Conservation (phyloP, 2,797 vertebrate species). For the Microchirus variegatus region DNA sequence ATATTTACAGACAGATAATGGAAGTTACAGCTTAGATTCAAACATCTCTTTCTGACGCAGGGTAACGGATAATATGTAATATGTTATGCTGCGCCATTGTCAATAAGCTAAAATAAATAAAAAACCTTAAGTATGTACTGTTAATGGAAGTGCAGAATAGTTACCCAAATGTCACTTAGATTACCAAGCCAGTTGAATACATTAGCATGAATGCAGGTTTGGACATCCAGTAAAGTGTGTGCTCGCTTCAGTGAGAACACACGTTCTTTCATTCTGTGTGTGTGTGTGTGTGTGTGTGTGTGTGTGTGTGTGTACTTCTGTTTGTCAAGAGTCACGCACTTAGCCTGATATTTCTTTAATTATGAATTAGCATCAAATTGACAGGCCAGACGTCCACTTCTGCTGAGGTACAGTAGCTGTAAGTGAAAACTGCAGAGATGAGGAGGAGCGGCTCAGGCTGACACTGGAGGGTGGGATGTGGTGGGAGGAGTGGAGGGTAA, state of each 20-base stretch:
- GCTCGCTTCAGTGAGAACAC: conserved; percentile 19
- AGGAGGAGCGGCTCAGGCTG: conserved; percentile 7
- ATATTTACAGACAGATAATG: background rate
- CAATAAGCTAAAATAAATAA: too few species aligned
- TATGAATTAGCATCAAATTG: conserved; percentile 18
- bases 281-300: background rate
- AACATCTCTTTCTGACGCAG: too few species aligned
- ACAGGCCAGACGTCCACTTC: background rate
- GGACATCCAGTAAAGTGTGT: background rate
- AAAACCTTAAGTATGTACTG: too few species aligned
- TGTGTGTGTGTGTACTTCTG: background rate
- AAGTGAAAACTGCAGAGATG: background rate
- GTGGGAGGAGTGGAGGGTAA: conserved; percentile 12
- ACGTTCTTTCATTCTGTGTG: conserved; percentile 20
- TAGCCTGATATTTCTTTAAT: conserved; percentile 21
- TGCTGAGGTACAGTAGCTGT: background rate
- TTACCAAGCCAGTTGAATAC: background rate
- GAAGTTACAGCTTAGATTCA: too few species aligned
- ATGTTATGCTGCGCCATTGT: too few species aligned
- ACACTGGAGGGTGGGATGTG: conserved; percentile 35
- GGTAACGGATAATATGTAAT: too few species aligned
- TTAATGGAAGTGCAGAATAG: too few species aligned
- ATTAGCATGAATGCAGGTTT: background rate
- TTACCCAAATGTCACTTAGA: too few species aligned
- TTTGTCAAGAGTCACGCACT: background rate